Percentiles rank a stretch among this genome's conserved stretches.
phyloP scores from a whole-genome alignment of 2,113 vertebrate species.

The Syngnathoides biaculeatus region DNA sequence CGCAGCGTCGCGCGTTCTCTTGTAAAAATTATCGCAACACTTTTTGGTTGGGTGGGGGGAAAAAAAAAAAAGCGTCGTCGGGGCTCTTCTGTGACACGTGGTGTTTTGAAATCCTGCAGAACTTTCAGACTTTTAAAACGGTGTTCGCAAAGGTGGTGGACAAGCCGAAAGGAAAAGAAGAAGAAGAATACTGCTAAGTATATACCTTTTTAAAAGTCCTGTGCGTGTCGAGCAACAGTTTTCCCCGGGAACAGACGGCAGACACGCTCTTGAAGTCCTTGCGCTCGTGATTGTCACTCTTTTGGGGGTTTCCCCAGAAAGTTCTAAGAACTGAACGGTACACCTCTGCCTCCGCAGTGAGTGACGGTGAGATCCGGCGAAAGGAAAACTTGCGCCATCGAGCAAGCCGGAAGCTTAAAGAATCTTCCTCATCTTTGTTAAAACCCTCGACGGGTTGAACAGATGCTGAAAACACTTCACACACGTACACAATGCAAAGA shows the following conservation, averaged over 20 bases:
- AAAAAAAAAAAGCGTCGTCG: too few species aligned
- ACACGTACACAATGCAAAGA: not conserved
- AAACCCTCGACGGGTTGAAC: constrained; percentile 27
- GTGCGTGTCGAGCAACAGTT: not conserved
- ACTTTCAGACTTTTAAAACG: too few species aligned
- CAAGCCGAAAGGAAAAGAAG: too few species aligned
- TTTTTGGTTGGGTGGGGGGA: too few species aligned
- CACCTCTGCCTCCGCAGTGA: constrained; percentile 9
- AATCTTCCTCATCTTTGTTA: constrained; percentile 31
- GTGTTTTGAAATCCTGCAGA: too few species aligned
- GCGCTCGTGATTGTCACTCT: constrained; percentile 20
- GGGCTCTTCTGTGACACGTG: too few species aligned
- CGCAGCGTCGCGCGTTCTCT: too few species aligned
- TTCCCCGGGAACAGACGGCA: constrained; percentile 32
- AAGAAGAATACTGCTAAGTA: too few species aligned
- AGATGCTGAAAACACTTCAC: constrained; percentile 25
- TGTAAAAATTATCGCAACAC: too few species aligned
- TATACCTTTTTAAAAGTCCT: not conserved
- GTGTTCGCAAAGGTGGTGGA: too few species aligned
- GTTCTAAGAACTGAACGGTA: constrained; percentile 10
- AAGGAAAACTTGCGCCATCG: constrained; percentile 14
- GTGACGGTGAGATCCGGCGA: constrained; percentile 40
- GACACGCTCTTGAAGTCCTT: constrained; percentile 19
- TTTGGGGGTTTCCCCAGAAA: constrained; percentile 10
- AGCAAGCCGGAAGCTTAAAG: constrained; percentile 36